Evolutionary conservation across 2,797 vertebrate species (phyloP).

Genomic region (Sciurus carolinensis): DNA sequence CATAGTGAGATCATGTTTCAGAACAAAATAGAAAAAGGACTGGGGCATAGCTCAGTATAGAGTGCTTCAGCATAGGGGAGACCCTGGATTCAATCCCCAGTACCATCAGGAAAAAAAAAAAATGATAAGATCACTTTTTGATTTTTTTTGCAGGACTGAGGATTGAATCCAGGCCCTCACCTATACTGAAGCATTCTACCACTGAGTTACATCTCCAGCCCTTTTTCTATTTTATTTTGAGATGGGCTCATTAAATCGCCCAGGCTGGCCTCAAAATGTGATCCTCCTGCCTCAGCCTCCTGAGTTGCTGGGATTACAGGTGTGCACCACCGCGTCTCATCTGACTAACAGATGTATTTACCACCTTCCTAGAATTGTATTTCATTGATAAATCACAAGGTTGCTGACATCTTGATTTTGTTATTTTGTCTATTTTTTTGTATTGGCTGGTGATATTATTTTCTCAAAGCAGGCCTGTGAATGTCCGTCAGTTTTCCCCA

Average conservation of each 20-base stretch:
- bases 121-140: neutral
- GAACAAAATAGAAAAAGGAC: no score
- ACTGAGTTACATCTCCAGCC: neutral
- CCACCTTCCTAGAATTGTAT: constrained; percentile 17
- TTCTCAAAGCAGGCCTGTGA: constrained; percentile 9
- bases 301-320: neutral
- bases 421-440: neutral
- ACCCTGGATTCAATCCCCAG: no score
- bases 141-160: neutral
- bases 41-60: no score
- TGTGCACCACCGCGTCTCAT: neutral
- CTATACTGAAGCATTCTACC: neutral
- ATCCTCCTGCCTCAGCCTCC: neutral
- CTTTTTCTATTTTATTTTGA: neutral
- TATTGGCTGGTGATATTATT: constrained; percentile 24
- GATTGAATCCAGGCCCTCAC: neutral
- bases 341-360: neutral
- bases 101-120: no score
- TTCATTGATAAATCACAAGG: constrained; percentile 35
- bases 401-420: neutral
- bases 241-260: neutral
- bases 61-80: no score
- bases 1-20: no score
- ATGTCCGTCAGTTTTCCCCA: neutral
- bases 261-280: neutral